phyloP scores from a whole-genome alignment of 2,888 invertebrate genomes.

The Volucella bombylans region DNA sequence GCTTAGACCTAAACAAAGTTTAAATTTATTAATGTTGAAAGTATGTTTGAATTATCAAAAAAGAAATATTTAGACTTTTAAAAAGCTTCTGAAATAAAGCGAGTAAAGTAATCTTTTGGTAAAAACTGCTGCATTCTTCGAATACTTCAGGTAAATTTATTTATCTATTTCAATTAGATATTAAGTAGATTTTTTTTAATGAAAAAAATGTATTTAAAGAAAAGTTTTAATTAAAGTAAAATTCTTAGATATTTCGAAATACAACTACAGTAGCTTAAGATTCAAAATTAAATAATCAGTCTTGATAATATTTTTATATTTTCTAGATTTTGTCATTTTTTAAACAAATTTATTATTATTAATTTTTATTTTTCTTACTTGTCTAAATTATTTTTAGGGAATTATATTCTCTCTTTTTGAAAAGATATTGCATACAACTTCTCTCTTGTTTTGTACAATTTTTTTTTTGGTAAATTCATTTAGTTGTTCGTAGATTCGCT shows the following conservation, averaged over 20 bases:
- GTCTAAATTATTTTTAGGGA: conserved; percentile 44
- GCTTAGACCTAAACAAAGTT: too few relatives aligned
- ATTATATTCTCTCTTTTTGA: conserved; percentile 37
- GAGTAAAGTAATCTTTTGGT: neutral
- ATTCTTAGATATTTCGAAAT: conserved; percentile 47
- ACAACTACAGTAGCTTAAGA: conserved; percentile 65
- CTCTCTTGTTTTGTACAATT: conserved; percentile 4
- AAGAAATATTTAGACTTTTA: too few relatives aligned
- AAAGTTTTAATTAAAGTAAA: too few relatives aligned
- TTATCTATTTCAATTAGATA: conserved; percentile 27
- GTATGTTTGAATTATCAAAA: too few relatives aligned
- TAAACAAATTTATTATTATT: conserved; percentile 1
- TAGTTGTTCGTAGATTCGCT: conserved; percentile 54
- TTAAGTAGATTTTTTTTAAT: conserved; percentile 6
- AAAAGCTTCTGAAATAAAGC: neutral
- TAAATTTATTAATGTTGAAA: too few relatives aligned
- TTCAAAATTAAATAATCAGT: conserved; percentile 73
- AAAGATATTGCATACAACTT: conserved; percentile 32
- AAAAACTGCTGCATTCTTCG: conserved; percentile 15
- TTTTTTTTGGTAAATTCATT: conserved; percentile 61
- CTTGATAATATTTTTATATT: conserved; percentile 70
- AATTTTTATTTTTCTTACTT: conserved; percentile 32
- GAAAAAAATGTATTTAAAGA: neutral
- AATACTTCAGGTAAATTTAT: neutral
- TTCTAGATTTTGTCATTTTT: conserved; percentile 18